phyloP scores from a whole-genome alignment of 2,113 vertebrate genomes.

The Bothrops jararaca region DNA sequence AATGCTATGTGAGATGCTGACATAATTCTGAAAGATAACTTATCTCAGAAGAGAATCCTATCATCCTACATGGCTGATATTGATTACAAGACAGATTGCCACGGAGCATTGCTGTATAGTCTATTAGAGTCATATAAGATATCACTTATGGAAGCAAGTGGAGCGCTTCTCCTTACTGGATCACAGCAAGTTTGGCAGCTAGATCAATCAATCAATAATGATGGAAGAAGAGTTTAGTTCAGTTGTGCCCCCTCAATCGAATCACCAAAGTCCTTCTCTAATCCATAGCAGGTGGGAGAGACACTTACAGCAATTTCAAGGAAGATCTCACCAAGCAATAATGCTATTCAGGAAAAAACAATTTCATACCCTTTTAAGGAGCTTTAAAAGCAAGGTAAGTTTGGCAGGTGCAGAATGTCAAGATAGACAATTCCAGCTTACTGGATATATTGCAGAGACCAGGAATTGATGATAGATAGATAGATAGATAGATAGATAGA shows the following conservation, averaged over 20 bases:
- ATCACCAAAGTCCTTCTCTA: background rate
- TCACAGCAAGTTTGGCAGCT: background rate
- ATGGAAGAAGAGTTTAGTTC: background rate
- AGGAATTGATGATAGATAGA: background rate
- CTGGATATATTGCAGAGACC: constrained; percentile 13
- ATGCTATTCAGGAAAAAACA: background rate
- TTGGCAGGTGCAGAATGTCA: constrained; percentile 13
- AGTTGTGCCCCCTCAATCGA: background rate
- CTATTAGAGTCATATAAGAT: background rate
- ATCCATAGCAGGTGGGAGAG: background rate
- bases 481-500: background rate
- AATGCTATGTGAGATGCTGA: background rate
- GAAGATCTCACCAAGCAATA: background rate
- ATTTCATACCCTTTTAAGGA: constrained; percentile 12
- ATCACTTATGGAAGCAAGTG: constrained; percentile 1
- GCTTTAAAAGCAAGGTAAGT: background rate
- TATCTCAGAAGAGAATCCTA: background rate
- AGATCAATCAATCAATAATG: background rate
- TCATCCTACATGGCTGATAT: background rate
- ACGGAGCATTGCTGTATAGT: background rate
- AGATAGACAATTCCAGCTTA: constrained; percentile 6
- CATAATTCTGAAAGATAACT: background rate
- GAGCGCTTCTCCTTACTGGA: background rate
- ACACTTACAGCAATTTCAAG: background rate
- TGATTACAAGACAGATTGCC: background rate